Evolutionary conservation across 1,140 invertebrate genomes (phyloP), one percentile per base, ranked within the genome.

Genomic region (Drosophila auraria): DNA sequence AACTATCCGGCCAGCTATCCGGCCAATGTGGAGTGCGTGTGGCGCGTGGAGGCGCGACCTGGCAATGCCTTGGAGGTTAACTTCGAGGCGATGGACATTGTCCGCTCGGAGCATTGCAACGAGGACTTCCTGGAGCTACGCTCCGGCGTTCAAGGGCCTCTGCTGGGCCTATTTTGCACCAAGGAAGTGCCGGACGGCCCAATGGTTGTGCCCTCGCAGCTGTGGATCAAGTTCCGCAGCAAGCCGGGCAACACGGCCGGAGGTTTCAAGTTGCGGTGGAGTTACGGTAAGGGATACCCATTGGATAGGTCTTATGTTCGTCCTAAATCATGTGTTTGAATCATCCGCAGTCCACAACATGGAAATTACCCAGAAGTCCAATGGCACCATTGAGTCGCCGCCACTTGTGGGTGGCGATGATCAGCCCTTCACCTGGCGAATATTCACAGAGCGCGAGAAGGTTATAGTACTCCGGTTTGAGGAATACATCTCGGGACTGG

Each of bases 141-240:
- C 27, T 94, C 93, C 1, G 93, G 94, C 86, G 93, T 94, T 0
- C 91, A 91, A 36, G 97, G 97, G 2, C 93, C 92, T 20, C 69
- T 98, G 1, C 12, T 83, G 17, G 94, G 95, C 8, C 92, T 96
- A 20, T 97, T 94, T 91, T 98, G 97, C 93, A 96, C 96, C 1
- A 94, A 93, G 27, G 86, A 93, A 11, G 70, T 94, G 30, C 96
- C 96, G 1, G 38, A n/a, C 0, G 68, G 90, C 3, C 94, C 95
- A 76, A 83, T 96, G 4, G 94, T 94, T 1, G 87, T 94, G 1
- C 91, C 92, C 1, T 84, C 94, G 12, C 94, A 93, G 40, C 73
- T 98, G 7, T 98, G 97, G 96, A 94, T 99, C 1, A 96, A 97
- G 90, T 99, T 99, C 90, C 95, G 96, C 56, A 97, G 96, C 74